Percentiles rank a stretch among this genome's conserved stretches.
phyloP scores from a whole-genome alignment of 1,140 invertebrate species.

The Calosoma granatense region DNA sequence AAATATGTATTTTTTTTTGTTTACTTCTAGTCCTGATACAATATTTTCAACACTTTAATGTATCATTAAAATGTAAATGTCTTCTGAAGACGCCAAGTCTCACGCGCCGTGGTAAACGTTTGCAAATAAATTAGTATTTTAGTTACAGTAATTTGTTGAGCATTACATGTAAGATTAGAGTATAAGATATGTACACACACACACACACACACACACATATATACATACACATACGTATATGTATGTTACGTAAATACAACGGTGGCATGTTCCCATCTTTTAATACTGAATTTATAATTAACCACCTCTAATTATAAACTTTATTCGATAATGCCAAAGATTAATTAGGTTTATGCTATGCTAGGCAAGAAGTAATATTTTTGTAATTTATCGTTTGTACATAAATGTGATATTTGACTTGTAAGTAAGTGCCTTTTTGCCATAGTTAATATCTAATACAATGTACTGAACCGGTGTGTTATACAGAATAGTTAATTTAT shows the following conservation, averaged over 20 bases:
- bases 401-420: background rate
- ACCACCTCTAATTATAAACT: background rate
- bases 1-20: too few species aligned
- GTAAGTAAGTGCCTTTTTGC: too few species aligned
- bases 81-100: background rate
- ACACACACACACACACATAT: too few species aligned
- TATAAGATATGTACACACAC: background rate
- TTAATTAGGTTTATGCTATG: background rate
- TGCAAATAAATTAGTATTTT: background rate
- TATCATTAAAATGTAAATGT: background rate
- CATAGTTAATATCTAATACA: too few species aligned
- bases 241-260: too few species aligned
- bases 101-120: too few species aligned
- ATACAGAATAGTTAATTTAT: too few species aligned
- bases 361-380: background rate
- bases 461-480: too few species aligned
- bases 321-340: background rate
- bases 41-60: background rate
- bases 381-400: background rate
- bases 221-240: too few species aligned
- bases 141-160: background rate
- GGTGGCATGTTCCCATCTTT: background rate
- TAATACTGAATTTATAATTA: background rate
- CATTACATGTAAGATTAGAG: background rate
- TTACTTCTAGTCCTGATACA: background rate